phyloP scores from a whole-genome alignment of 2,888 invertebrate species.

The Synanthedon myopaeformis region DNA sequence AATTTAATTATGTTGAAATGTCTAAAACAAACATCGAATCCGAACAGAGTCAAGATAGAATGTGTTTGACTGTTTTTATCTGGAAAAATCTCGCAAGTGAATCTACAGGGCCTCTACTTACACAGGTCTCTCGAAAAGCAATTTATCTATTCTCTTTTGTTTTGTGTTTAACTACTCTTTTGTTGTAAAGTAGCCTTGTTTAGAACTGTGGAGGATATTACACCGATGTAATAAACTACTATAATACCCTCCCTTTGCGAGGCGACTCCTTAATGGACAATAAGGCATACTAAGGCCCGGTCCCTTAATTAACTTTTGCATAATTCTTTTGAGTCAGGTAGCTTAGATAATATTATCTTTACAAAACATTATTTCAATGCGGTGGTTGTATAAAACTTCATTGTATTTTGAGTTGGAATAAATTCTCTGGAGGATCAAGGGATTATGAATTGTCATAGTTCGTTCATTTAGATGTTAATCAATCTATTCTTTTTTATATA shows the following conservation, averaged over 20 bases:
- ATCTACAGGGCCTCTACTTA: neutral
- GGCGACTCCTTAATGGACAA: neutral
- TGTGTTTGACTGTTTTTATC: too few species aligned
- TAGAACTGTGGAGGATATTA: neutral
- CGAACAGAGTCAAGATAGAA: too few species aligned
- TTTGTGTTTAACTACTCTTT: neutral
- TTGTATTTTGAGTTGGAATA: too few species aligned
- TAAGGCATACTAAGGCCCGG: neutral
- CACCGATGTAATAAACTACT: neutral
- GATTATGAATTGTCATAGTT: too few species aligned
- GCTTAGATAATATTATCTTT: neutral
- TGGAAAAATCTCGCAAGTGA: neutral
- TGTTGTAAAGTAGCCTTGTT: neutral
- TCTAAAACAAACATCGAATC: too few species aligned
- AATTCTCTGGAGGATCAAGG: too few species aligned
- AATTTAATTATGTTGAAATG: slow-evolving; percentile 12
- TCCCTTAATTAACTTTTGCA: neutral
- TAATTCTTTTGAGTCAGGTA: neutral
- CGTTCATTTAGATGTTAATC: too few species aligned
- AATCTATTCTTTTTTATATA: too few species aligned
- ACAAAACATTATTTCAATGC: too few species aligned
- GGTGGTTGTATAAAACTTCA: too few species aligned
- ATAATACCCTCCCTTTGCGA: neutral
- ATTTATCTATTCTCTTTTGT: neutral
- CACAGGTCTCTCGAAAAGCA: neutral